phyloP scores from a whole-genome alignment of 2,113 vertebrate genomes.

The Camelus bactrianus region DNA sequence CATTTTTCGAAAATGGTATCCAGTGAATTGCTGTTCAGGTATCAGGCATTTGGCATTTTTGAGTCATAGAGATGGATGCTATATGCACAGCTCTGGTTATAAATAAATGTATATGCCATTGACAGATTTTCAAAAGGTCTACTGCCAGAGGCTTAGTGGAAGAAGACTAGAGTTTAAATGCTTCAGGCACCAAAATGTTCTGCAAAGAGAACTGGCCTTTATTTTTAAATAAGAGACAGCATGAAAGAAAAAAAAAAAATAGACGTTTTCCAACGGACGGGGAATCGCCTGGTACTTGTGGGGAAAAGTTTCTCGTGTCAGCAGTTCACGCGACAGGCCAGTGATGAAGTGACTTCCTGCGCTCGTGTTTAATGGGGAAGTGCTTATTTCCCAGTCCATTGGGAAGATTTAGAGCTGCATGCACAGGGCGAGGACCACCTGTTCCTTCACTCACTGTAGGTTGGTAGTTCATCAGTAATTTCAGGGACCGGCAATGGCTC shows the following conservation, averaged over 20 bases:
- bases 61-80: background rate
- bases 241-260: background rate
- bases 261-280: background rate
- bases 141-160: background rate
- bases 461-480: conserved; percentile 55
- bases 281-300: background rate
- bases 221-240: background rate
- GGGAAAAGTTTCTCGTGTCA: conserved; percentile 50
- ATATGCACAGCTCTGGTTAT: background rate
- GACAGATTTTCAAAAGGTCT: background rate
- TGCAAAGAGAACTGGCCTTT: background rate
- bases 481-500: background rate
- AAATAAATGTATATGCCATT: background rate
- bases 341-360: conserved; percentile 63
- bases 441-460: background rate
- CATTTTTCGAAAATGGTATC: conserved; percentile 41
- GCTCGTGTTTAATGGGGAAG: background rate
- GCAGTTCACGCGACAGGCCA: conserved; percentile 29
- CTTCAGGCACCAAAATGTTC: background rate
- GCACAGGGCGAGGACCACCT: conserved; percentile 10
- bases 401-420: conserved; percentile 63
- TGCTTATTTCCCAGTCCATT: conserved; percentile 59
- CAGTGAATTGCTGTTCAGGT: background rate
- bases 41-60: conserved; percentile 53
- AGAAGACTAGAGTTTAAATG: background rate